Evolutionary conservation across 2,113 vertebrate species (phyloP).

Genomic region (Mus pahari): DNA sequence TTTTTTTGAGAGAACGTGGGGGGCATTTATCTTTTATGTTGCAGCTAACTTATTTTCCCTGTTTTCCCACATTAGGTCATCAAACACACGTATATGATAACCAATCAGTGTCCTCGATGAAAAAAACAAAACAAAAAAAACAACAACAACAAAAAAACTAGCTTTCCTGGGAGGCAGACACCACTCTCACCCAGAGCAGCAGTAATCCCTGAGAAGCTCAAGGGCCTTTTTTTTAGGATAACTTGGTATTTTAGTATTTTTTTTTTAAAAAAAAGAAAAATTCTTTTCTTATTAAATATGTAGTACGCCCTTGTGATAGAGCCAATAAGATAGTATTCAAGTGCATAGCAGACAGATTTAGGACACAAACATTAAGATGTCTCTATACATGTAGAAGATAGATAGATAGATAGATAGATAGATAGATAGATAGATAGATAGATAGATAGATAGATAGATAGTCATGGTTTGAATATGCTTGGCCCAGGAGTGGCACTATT

Average conservation of each 20-base stretch:
- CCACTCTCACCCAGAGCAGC: neutral
- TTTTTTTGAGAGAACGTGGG: neutral
- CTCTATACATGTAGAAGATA: neutral
- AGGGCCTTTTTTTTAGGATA: neutral
- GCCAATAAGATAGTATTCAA: neutral
- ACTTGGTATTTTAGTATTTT: neutral
- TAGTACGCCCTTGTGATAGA: neutral
- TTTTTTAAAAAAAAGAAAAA: constrained; percentile 37
- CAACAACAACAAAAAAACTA: neutral
- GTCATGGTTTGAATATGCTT: too few relatives aligned
- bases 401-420: neutral
- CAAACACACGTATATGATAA: neutral
- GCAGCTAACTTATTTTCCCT: neutral
- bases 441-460: neutral
- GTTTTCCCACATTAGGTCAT: neutral
- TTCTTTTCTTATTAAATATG: neutral
- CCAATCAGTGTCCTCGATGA: neutral
- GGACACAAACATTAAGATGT: neutral
- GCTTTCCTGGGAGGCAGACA: neutral
- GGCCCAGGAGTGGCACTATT: too few relatives aligned
- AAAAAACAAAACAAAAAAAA: too few relatives aligned
- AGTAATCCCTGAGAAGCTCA: neutral
- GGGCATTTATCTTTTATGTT: neutral
- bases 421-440: neutral
- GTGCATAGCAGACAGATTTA: neutral